Evolutionary conservation across 2,888 invertebrate genomes (phyloP).

Genomic region (Hoplodrina blanda): DNA sequence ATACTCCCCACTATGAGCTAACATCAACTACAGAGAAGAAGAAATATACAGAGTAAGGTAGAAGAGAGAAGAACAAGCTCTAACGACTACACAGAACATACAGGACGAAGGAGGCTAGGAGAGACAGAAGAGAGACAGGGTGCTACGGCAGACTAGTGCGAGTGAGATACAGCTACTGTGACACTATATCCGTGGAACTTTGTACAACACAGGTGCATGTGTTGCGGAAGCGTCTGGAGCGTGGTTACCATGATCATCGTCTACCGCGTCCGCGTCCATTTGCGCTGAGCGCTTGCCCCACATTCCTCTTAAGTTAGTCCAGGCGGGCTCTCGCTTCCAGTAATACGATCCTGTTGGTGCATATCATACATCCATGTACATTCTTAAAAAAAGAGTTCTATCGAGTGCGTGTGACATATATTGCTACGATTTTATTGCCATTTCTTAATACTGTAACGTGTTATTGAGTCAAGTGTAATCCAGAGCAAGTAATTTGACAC

Average conservation of each 20-base stretch:
- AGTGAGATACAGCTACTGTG: conserved; percentile 56
- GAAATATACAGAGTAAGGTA: conserved; percentile 20
- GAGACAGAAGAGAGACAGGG: conserved; percentile 48
- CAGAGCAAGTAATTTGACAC: conserved; percentile 43
- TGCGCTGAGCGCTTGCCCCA: conserved; percentile 93
- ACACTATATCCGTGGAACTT: conserved; percentile 15
- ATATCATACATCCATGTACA: conserved; percentile 49
- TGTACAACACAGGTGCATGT: conserved; percentile 14
- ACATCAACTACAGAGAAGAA: conserved; percentile 43
- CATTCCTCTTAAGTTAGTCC: conserved; percentile 95
- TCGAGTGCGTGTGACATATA: background rate
- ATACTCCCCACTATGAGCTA: conserved; percentile 31
- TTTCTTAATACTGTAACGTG: conserved; percentile 3
- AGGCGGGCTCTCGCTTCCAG: conserved; percentile 95
- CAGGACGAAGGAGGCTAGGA: conserved; percentile 32
- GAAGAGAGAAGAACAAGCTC: conserved; percentile 40
- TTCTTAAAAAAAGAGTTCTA: background rate
- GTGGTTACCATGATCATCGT: conserved; percentile 81
- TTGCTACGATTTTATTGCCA: background rate
- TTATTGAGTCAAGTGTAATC: conserved; percentile 24
- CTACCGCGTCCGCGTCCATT: conserved; percentile 67
- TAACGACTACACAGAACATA: conserved; percentile 47
- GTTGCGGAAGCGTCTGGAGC: conserved; percentile 18
- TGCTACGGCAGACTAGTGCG: conserved; percentile 44
- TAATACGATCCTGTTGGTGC: conserved; percentile 91